Evolutionary conservation across 2,888 invertebrate genomes (phyloP).

Genomic region (Ptycholaimellus sp.): DNA sequence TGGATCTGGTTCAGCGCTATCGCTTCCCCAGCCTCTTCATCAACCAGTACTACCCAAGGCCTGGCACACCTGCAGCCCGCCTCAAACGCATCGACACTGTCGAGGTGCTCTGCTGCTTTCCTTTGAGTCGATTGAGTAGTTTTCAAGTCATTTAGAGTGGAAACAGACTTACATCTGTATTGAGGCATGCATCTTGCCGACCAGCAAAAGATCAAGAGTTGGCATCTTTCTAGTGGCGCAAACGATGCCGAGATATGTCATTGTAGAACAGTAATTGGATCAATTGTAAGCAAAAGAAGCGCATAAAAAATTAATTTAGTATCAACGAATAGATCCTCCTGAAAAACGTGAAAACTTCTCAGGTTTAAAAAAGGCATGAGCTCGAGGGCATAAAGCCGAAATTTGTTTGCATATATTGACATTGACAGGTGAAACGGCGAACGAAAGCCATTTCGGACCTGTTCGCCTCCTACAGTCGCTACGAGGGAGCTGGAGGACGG

Average conservation of each 20-base stretch:
- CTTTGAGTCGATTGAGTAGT: neutral
- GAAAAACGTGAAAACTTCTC: neutral
- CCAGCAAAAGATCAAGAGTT: no score
- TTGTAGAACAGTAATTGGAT: no score
- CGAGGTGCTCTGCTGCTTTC: slow-evolving; percentile 33
- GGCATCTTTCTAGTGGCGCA: no score
- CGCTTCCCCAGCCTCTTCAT: slow-evolving; percentile 71
- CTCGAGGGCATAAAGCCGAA: neutral
- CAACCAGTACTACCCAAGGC: slow-evolving; percentile 86
- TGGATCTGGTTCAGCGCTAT: slow-evolving; percentile 55
- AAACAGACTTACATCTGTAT: no score
- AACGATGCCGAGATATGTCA: no score
- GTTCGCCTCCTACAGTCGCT: slow-evolving; percentile 63
- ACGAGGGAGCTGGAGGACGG: slow-evolving; percentile 37
- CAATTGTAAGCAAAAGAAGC: no score
- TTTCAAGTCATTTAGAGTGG: slow-evolving; percentile 1
- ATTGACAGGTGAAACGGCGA: slow-evolving; percentile 51
- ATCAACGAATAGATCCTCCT: no score
- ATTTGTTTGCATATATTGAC: neutral
- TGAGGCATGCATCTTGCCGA: no score
- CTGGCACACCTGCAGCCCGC: slow-evolving; percentile 80
- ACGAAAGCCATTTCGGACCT: slow-evolving; percentile 65
- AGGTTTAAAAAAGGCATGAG: slow-evolving; percentile 4
- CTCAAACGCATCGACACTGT: slow-evolving; percentile 59
- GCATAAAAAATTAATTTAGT: no score